A percentile compares a stretch with the other conserved stretches of the same genome.
These are phyloP conservation scores for Eupithecia subumbrata DNA, from an alignment of 2,888 invertebrate species.

Conservation along the genomic window DNA sequence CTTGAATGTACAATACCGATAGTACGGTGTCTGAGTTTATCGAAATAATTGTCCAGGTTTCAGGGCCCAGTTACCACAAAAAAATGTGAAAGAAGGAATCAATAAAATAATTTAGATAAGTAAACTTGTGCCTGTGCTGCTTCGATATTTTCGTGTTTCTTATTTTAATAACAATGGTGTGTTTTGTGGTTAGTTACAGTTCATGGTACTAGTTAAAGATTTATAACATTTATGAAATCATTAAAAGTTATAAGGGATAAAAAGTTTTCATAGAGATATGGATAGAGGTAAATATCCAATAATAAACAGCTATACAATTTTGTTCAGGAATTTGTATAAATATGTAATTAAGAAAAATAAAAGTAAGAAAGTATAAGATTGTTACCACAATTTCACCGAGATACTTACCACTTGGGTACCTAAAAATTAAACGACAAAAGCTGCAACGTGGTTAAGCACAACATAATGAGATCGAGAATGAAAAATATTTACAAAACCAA, in stretches of 20 bases:
- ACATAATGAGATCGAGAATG: slow-evolving; percentile 43
- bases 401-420: neutral
- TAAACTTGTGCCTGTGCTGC: neutral
- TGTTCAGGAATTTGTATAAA: neutral
- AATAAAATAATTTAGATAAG: neutral
- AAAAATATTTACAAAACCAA: slow-evolving; percentile 55
- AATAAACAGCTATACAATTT: neutral
- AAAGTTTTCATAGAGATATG: neutral
- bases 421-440: slow-evolving; percentile 51
- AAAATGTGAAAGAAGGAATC: neutral
- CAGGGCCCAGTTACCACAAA: neutral
- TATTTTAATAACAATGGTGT: neutral
- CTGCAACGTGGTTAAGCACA: slow-evolving; percentile 54
- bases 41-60: neutral
- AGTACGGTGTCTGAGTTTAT: neutral
- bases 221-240: neutral
- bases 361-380: neutral
- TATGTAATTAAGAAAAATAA: neutral
- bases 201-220: neutral
- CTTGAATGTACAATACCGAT: neutral
- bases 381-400: slow-evolving; percentile 22
- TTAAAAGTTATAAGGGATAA: neutral
- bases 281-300: neutral
- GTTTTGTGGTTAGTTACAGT: neutral
- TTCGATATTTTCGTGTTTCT: neutral